Conservation (phyloP, 2,797 vertebrate genomes). For the Acanthopagrus latus region DNA sequence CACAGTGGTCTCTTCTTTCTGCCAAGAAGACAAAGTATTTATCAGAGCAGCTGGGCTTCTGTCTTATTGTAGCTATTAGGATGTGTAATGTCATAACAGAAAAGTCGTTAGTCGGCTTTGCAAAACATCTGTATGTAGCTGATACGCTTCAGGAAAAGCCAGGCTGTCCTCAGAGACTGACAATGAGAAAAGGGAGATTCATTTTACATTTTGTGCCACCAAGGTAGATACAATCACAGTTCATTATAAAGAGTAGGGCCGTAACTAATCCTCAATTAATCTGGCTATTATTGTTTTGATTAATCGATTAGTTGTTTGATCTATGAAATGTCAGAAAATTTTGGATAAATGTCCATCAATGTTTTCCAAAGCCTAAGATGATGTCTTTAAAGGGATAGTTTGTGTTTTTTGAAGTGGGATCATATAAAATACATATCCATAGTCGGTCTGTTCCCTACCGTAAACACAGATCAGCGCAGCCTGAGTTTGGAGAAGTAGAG, state of each 20-base stretch:
- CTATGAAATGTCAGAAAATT: too few relatives aligned
- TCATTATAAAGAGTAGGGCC: not conserved
- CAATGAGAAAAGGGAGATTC: not conserved
- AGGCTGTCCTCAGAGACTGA: not conserved
- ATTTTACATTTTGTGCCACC: not conserved
- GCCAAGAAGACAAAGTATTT: constrained; percentile 18
- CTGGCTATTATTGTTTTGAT: too few relatives aligned
- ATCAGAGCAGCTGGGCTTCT: constrained; percentile 25
- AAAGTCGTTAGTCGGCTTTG: constrained; percentile 45
- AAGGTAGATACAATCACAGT: not conserved
- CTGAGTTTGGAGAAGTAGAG: too few relatives aligned
- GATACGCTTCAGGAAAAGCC: constrained; percentile 32
- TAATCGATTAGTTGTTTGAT: too few relatives aligned
- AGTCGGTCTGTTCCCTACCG: too few relatives aligned
- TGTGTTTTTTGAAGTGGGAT: too few relatives aligned
- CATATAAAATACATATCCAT: too few relatives aligned
- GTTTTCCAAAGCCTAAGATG: too few relatives aligned
- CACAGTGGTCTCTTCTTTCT: constrained; percentile 11
- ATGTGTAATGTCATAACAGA: constrained; percentile 46
- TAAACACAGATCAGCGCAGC: too few relatives aligned
- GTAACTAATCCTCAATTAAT: too few relatives aligned
- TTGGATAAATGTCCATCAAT: too few relatives aligned
- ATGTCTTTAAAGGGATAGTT: too few relatives aligned
- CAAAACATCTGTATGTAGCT: constrained; percentile 40
- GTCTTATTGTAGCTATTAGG: constrained; percentile 50